phyloP scores from a whole-genome alignment of 2,797 vertebrate genomes.

The Vultur gryphus region DNA sequence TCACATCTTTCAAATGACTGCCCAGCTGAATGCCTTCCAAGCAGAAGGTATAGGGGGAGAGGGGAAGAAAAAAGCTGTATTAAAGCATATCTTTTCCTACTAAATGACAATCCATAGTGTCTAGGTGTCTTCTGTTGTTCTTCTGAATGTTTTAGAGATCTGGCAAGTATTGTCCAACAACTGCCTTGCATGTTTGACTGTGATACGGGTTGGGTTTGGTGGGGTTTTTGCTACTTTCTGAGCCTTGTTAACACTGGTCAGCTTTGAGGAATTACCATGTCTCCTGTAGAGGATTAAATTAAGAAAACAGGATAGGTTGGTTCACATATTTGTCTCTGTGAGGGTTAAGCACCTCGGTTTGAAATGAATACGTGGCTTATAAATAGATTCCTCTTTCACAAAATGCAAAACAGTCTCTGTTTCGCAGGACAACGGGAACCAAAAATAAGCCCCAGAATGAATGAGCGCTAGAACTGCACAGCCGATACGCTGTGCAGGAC shows the following conservation, averaged over 20 bases:
- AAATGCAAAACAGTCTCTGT: not conserved
- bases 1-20: not conserved
- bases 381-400: constrained; percentile 35
- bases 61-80: not conserved
- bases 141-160: not conserved
- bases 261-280: not conserved
- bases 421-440: not conserved
- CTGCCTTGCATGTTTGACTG: not conserved
- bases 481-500: not conserved
- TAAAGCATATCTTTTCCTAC: not conserved
- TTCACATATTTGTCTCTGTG: not conserved
- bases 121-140: not conserved
- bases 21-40: not conserved
- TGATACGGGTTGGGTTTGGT: rapidly evolving
- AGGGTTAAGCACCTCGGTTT: not conserved
- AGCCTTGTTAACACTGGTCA: not conserved
- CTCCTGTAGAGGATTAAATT: not conserved
- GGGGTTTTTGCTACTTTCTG: not conserved
- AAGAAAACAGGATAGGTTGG: not conserved
- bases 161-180: not conserved
- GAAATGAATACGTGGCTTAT: not conserved
- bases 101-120: not conserved
- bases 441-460: not conserved
- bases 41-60: not conserved
- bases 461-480: not conserved